Evolutionary conservation across 2,113 vertebrate species (phyloP).

Genomic region (Pelusios castaneus): DNA sequence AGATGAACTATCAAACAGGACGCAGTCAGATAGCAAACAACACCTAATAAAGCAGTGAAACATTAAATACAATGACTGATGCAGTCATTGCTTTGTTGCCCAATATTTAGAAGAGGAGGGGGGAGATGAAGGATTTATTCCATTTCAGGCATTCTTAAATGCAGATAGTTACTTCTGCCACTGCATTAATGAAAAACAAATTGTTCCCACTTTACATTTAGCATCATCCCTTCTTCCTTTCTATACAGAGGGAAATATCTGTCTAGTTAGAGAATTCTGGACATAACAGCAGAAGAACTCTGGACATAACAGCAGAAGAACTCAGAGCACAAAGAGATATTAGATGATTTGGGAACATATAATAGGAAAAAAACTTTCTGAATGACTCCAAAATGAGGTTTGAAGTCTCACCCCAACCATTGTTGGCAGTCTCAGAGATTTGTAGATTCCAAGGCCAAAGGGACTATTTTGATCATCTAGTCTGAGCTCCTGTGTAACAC

Average conservation of each 20-base stretch:
- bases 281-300: neutral
- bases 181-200: neutral
- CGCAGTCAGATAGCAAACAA: slow-evolving; percentile 30
- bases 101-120: neutral
- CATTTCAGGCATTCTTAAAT: neutral
- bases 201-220: neutral
- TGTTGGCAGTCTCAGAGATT: neutral
- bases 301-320: neutral
- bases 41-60: neutral
- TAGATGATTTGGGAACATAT: neutral
- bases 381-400: neutral
- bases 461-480: neutral
- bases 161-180: neutral
- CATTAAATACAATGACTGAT: neutral
- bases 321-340: neutral
- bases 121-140: neutral
- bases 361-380: neutral
- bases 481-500: neutral
- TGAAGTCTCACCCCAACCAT: neutral
- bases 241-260: neutral
- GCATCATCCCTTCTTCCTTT: neutral
- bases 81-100: neutral
- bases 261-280: neutral
- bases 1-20: neutral
- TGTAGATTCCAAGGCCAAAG: neutral